A percentile compares a stretch with the other conserved stretches of the same genome.
phyloP scores from a whole-genome alignment of 2,113 vertebrate genomes.

The Anhinga rufa region DNA sequence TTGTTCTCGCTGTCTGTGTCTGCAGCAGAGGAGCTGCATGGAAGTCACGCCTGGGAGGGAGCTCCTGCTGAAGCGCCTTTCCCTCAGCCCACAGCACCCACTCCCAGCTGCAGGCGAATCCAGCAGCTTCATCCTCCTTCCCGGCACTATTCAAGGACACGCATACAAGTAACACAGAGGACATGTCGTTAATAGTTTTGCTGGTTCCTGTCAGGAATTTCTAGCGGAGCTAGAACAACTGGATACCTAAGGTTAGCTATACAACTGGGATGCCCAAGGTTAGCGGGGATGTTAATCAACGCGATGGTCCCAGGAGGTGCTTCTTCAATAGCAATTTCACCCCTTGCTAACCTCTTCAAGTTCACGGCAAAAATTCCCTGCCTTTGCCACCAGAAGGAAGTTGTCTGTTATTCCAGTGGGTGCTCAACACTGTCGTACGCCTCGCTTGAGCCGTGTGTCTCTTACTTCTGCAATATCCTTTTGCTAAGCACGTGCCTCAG shows the following conservation, averaged over 20 bases:
- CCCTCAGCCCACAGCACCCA: not conserved
- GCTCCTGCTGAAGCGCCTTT: not conserved
- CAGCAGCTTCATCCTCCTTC: not conserved
- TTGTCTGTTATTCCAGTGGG: not conserved
- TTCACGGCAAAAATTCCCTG: not conserved
- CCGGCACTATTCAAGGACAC: not conserved
- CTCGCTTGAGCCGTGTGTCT: not conserved
- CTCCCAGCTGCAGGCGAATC: not conserved
- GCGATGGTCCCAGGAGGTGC: not conserved
- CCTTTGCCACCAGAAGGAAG: not conserved
- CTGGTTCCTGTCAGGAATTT: not conserved
- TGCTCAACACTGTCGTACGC: not conserved
- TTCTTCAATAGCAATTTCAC: not conserved
- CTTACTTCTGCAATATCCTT: not conserved
- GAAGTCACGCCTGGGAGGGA: not conserved
- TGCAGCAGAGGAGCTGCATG: not conserved
- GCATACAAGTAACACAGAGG: not conserved
- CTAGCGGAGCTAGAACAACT: not conserved
- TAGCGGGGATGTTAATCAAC: not conserved
- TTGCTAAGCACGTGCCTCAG: not conserved
- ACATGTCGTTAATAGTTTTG: not conserved
- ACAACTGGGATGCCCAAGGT: not conserved
- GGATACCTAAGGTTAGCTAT: too few relatives aligned
- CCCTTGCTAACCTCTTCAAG: not conserved
- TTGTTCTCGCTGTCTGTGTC: not conserved